Evolutionary conservation across 2,888 invertebrate genomes (phyloP).

Genomic region (Sipunculus nudus): DNA sequence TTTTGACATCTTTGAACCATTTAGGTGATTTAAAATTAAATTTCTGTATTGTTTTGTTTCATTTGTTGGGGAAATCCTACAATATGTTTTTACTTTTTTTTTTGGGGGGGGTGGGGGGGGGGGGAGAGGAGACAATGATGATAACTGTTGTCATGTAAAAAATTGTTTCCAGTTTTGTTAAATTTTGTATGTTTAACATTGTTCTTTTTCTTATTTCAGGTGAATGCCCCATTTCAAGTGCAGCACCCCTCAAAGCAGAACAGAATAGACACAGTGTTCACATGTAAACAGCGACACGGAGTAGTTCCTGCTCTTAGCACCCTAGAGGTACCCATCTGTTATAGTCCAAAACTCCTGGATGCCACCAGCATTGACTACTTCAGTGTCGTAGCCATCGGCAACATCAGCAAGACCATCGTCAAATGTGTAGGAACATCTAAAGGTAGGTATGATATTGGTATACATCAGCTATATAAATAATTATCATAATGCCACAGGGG

Average conservation of each 20-base stretch:
- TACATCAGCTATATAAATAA: not conserved
- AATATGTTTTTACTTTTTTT: too few species aligned
- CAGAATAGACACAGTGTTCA: slow-evolving; percentile 57
- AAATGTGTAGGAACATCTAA: slow-evolving; percentile 59
- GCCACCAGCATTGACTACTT: slow-evolving; percentile 60
- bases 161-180: not conserved
- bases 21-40: too few species aligned
- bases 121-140: not conserved
- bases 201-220: slow-evolving; percentile 40
- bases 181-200: not conserved
- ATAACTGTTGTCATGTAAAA: too few species aligned
- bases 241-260: slow-evolving; percentile 50
- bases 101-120: too few species aligned
- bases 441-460: slow-evolving; percentile 49
- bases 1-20: too few species aligned
- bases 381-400: slow-evolving; percentile 57
- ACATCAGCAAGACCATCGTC: slow-evolving; percentile 59
- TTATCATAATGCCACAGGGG: not conserved
- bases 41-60: too few species aligned
- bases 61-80: too few species aligned
- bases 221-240: slow-evolving; percentile 59
- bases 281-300: slow-evolving; percentile 53
- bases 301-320: slow-evolving; percentile 58
- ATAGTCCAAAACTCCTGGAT: slow-evolving; percentile 53
- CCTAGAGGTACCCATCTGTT: slow-evolving; percentile 60